Evolutionary conservation across 2,888 invertebrate species (phyloP).

Genomic region (Parnassius orleans): DNA sequence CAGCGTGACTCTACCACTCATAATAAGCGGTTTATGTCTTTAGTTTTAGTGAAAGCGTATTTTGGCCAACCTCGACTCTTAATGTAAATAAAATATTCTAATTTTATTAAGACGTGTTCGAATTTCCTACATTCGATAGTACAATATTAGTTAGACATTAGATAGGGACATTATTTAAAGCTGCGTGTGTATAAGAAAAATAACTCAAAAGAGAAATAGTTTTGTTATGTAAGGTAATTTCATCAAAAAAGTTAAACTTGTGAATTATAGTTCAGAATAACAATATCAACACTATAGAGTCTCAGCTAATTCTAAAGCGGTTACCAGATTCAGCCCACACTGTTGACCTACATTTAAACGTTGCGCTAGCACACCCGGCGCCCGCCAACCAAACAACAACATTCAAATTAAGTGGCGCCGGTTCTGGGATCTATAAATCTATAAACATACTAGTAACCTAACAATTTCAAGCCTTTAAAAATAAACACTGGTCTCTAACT

Average conservation of each 20-base stretch:
- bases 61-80: too few relatives aligned
- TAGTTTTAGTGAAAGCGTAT: too few relatives aligned
- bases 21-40: too few relatives aligned
- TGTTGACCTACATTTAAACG: conserved; percentile 67
- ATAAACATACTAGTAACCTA: conserved; percentile 50
- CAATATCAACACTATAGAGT: conserved; percentile 18
- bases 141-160: too few relatives aligned
- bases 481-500: conserved; percentile 32
- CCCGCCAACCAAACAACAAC: conserved; percentile 69
- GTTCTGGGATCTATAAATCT: conserved; percentile 60
- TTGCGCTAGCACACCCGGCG: conserved; percentile 65
- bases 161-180: too few relatives aligned
- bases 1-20: too few relatives aligned
- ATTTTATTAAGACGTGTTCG: too few relatives aligned
- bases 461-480: conserved; percentile 59
- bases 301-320: conserved; percentile 46
- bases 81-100: too few relatives aligned
- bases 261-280: conserved; percentile 17
- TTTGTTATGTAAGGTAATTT: not conserved
- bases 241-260: conserved; percentile 4
- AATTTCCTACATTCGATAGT: too few relatives aligned
- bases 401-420: conserved; percentile 73
- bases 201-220: too few relatives aligned
- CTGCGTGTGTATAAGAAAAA: too few relatives aligned
- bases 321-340: conserved; percentile 70